Evolutionary conservation across 2,797 vertebrate genomes (phyloP).

Genomic region (Gymnodraco acuticeps): DNA sequence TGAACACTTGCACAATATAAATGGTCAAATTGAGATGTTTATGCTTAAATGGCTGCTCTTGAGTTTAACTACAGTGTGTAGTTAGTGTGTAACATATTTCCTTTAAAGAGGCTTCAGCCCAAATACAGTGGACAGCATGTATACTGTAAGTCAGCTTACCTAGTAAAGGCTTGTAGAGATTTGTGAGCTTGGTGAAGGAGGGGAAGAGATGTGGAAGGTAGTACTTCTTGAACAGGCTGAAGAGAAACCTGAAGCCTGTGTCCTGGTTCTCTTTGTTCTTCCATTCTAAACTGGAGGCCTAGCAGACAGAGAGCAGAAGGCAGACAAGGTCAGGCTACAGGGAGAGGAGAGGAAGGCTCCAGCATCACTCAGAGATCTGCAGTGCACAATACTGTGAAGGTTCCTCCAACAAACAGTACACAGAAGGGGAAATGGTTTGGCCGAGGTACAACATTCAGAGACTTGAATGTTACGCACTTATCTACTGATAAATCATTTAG

Average conservation of each 20-base stretch:
- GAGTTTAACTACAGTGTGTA: constrained; percentile 4
- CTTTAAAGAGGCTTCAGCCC: constrained; percentile 10
- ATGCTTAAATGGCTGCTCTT: neutral
- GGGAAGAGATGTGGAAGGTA: constrained; percentile 98
- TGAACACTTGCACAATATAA: neutral
- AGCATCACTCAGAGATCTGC: constrained; percentile 37
- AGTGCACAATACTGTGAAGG: constrained; percentile 53
- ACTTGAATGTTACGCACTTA: constrained; percentile 17
- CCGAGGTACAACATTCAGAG: neutral
- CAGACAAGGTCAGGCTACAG: constrained; percentile 67
- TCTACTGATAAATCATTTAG: neutral
- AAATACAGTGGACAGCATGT: neutral
- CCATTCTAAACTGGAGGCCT: constrained; percentile 98
- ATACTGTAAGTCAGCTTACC: constrained; percentile 82
- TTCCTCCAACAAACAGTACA: constrained; percentile 15
- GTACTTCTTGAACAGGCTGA: constrained; percentile 97
- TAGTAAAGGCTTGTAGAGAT: constrained; percentile 97
- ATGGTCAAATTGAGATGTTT: neutral
- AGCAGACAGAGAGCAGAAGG: constrained; percentile 60
- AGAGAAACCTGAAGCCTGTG: constrained; percentile 98
- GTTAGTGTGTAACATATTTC: constrained; percentile 15
- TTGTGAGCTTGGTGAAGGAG: constrained; percentile 96
- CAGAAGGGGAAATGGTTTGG: constrained; percentile 1
- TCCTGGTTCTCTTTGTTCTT: constrained; percentile 96
- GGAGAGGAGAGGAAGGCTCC: constrained; percentile 42